phyloP scores from a whole-genome alignment of 2,113 vertebrate genomes.

The Microtus pennsylvanicus region DNA sequence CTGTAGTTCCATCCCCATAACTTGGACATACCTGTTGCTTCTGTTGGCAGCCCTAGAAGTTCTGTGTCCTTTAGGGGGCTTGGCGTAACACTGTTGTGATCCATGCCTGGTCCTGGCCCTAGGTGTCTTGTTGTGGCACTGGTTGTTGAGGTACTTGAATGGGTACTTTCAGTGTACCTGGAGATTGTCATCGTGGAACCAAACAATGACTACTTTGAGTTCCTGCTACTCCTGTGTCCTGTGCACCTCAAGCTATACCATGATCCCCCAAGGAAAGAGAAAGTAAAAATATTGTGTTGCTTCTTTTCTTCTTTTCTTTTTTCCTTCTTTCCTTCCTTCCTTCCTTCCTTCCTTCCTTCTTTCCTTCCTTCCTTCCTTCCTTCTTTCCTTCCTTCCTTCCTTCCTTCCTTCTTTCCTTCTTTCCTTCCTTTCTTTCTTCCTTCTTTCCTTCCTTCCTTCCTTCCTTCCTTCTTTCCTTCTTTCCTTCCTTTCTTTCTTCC shows the following conservation, averaged over 20 bases:
- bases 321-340: too few relatives aligned
- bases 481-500: too few relatives aligned
- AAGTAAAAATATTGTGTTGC: neutral
- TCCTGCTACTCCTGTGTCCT: neutral
- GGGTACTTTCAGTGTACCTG: neutral
- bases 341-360: too few relatives aligned
- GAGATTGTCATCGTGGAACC: neutral
- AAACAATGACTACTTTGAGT: too few relatives aligned
- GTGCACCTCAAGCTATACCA: neutral
- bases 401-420: too few relatives aligned
- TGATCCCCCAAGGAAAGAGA: neutral
- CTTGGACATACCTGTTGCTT: too few relatives aligned
- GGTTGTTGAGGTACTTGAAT: neutral
- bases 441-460: too few relatives aligned
- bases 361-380: fast-evolving
- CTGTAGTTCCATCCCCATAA: neutral
- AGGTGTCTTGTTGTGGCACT: neutral
- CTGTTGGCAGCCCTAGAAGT: too few relatives aligned
- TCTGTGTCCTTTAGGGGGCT: neutral
- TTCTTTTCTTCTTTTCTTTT: neutral
- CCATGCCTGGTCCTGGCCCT: neutral
- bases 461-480: too few relatives aligned
- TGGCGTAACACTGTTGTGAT: neutral
- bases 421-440: too few relatives aligned
- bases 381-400: too few relatives aligned